These are phyloP conservation scores for Heterodera schachtii DNA, from an alignment of 1,140 invertebrate species.

Conservation along the genomic window DNA sequence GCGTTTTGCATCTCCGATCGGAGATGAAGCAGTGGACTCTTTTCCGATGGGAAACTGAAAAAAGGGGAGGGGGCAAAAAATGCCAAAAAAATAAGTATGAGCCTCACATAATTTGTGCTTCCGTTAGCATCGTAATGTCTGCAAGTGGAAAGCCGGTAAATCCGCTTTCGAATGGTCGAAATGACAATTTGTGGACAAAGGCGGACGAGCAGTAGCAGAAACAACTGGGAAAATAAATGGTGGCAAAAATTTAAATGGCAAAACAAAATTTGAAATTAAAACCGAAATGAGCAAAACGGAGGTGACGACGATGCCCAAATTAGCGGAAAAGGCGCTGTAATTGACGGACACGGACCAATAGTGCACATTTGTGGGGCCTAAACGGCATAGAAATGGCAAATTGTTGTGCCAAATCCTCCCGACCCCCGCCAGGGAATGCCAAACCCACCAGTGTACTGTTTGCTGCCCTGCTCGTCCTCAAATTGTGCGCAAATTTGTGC, in stretches of 20 bases:
- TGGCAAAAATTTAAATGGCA: neutral
- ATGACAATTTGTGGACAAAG: neutral
- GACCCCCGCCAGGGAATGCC: neutral
- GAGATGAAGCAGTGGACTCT: neutral
- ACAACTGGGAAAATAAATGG: neutral
- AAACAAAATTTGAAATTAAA: neutral
- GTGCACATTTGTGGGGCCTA: neutral
- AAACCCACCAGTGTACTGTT: neutral
- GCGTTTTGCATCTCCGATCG: neutral
- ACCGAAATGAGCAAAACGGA: neutral
- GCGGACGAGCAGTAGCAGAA: neutral
- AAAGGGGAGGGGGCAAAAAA: neutral
- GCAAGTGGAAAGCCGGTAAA: neutral
- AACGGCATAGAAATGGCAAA: neutral
- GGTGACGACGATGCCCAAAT: neutral
- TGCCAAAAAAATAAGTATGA: neutral
- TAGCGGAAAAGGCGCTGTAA: neutral
- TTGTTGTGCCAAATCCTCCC: no score
- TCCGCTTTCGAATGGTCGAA: neutral
- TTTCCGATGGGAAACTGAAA: neutral
- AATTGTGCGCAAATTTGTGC: slow-evolving; percentile 1
- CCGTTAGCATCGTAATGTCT: neutral
- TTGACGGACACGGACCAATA: slow-evolving; percentile 8
- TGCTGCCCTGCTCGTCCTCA: neutral
- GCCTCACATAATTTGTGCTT: neutral